Evolutionary conservation across 2,797 vertebrate species (phyloP).

Genomic region (Uromys caudimaculatus): DNA sequence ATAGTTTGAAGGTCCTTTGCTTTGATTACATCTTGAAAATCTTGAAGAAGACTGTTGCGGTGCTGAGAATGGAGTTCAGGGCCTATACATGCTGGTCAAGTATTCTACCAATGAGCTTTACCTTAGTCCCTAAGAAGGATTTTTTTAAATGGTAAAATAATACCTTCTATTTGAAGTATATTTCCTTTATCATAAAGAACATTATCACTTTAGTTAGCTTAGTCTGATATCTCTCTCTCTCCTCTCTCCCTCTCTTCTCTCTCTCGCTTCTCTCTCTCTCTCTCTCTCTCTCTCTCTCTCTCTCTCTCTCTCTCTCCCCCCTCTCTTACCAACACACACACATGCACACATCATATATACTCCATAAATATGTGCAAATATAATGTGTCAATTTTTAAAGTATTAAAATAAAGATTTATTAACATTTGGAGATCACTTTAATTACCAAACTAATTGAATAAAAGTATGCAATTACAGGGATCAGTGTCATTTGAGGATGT

Average conservation of each 20-base stretch:
- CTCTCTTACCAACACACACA: not conserved
- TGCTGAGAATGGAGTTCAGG: not conserved
- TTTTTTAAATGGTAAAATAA: slow-evolving; percentile 18
- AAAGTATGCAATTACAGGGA: slow-evolving; percentile 55
- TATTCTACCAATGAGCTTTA: not conserved
- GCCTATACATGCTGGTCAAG: not conserved
- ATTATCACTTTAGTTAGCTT: not conserved
- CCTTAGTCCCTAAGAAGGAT: not conserved
- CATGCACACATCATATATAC: not conserved
- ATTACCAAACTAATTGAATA: slow-evolving; percentile 44
- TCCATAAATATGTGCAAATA: not conserved
- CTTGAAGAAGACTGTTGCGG: not conserved
- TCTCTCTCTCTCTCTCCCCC: not conserved
- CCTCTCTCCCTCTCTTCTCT: not conserved
- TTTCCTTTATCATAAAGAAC: slow-evolving; percentile 1
- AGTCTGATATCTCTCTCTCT: not conserved
- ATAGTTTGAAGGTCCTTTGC: slow-evolving; percentile 2
- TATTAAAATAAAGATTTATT: not conserved
- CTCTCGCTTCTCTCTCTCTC: not conserved
- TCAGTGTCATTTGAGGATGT: slow-evolving; percentile 63
- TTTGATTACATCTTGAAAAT: slow-evolving; percentile 33
- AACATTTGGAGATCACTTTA: not conserved
- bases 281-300: not conserved
- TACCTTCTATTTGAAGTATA: slow-evolving; percentile 33
- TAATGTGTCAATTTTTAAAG: not conserved